Evolutionary conservation across 1,140 invertebrate genomes (phyloP).

Genomic region (Drosophila varians): DNA sequence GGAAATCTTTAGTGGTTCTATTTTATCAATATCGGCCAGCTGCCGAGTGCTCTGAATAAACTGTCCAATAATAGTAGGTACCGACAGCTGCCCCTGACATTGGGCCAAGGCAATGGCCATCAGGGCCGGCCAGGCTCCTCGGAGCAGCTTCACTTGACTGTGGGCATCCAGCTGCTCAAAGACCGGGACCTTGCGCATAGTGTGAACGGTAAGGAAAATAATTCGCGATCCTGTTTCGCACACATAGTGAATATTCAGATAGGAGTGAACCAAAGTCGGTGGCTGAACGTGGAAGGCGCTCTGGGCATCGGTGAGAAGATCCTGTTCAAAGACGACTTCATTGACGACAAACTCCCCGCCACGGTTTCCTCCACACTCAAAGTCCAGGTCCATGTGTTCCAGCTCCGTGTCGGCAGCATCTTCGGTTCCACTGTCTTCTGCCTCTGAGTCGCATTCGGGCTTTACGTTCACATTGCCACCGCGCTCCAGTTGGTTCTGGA

Average conservation of each 20-base stretch:
- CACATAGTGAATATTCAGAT: conserved; percentile 94
- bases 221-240: conserved; percentile 96
- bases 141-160: conserved; percentile 92
- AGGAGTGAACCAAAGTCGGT: conserved; percentile 91
- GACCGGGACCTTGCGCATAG: conserved; percentile 92
- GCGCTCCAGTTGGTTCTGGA: conserved; percentile 82
- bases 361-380: conserved; percentile 51
- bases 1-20: conserved; percentile 89
- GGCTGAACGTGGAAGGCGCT: conserved; percentile 92
- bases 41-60: conserved; percentile 89
- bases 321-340: conserved; percentile 84
- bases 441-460: conserved; percentile 68
- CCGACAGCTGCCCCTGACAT: conserved; percentile 90
- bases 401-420: conserved; percentile 56
- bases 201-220: conserved; percentile 94
- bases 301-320: conserved; percentile 88
- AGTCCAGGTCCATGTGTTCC: conserved; percentile 58
- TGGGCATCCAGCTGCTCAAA: conserved; percentile 93
- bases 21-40: conserved; percentile 86
- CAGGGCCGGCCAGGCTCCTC: conserved; percentile 96
- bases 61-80: conserved; percentile 92
- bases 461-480: conserved; percentile 46
- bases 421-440: conserved; percentile 69
- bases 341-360: conserved; percentile 73
- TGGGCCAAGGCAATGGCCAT: conserved; percentile 96